Percentiles rank a stretch among this genome's conserved stretches.
Evolutionary conservation across 2,888 invertebrate species (phyloP).

Genomic region (Microchrysa polita): DNA sequence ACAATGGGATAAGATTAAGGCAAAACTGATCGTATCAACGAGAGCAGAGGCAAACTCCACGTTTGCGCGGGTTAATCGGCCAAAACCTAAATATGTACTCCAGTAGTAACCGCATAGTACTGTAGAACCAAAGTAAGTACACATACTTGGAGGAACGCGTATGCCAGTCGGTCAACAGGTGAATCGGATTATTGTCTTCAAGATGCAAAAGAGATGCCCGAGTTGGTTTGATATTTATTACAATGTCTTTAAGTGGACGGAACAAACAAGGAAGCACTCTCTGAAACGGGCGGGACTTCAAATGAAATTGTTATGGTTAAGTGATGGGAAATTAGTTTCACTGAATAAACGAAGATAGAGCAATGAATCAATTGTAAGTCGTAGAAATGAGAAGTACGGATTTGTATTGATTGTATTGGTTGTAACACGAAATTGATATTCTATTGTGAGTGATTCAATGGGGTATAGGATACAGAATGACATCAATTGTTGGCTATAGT

Average conservation of each 20-base stretch:
- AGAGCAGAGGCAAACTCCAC: constrained; percentile 6
- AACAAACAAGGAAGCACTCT: constrained; percentile 41
- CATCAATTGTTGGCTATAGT: no score
- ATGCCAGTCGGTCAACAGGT: constrained; percentile 29
- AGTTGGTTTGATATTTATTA: constrained; percentile 31
- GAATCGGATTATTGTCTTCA: constrained; percentile 43
- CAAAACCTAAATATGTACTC: constrained; percentile 17
- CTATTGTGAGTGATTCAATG: no score
- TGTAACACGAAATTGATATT: neutral
- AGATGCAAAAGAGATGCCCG: constrained; percentile 34
- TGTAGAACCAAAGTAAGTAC: no score
- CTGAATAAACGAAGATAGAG: constrained; percentile 17
- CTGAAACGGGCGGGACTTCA: constrained; percentile 34
- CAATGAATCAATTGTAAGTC: constrained; percentile 31
- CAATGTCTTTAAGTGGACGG: constrained; percentile 31
- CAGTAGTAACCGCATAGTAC: neutral
- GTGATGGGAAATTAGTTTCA: constrained; percentile 44
- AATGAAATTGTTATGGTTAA: constrained; percentile 44
- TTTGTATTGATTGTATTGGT: neutral
- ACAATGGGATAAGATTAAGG: constrained; percentile 44
- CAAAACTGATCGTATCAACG: constrained; percentile 33
- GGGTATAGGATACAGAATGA: no score
- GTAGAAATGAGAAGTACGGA: constrained; percentile 2
- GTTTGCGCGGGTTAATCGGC: constrained; percentile 33
- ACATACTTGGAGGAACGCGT: neutral